Evolutionary conservation across 2,888 invertebrate genomes (phyloP), one percentile per base, ranked within the genome.

Genomic region (Spodoptera picta): DNA sequence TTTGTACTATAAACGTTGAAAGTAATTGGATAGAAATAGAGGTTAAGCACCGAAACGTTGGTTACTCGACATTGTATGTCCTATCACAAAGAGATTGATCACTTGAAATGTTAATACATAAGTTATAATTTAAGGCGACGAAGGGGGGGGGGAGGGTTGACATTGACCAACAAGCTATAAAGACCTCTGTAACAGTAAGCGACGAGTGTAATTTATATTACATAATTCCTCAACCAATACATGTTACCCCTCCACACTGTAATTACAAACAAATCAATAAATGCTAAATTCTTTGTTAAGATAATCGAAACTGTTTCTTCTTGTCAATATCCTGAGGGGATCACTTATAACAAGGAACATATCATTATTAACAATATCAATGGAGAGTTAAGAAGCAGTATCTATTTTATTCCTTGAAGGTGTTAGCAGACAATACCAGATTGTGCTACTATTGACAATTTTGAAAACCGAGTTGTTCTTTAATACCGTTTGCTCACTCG

Each of bases 1-100:
- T 72, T 77, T 80, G 78, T 80, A 80, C 78, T 75, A 66, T 67
- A 53, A 55, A 58, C 36, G 52, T 64, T 60, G 61, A 68, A 80
- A 69, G 14, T 41, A 59, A 75, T 52, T 42, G 11, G 50, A 50
- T 59, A 48, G 47, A 43, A 47, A 55, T 59, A 51, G 61, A 57
- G 36, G 43, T 27, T 27, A 64, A 73, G 80, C 79, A 70, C 75
- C 73, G 48, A 62, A 65, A 53, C 4, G 47, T 65, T 56, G 12
- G 46, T 72, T 48, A 42, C 50, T 45, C 42, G 77, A 77, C 77
- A 79, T 79, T 60, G 52, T 61, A 72, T 68, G 77, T 48, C 73
- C 49, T 62, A 73, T 66, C 77, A 67, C 59, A 52, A 65, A 46
- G 27, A 36, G 36, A 9, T 36, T 2, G 1, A 36, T 9, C 36